A percentile compares a stretch with the other conserved stretches of the same genome.
Conservation (phyloP, 2,113 vertebrate species). For the Microtus pennsylvanicus region DNA sequence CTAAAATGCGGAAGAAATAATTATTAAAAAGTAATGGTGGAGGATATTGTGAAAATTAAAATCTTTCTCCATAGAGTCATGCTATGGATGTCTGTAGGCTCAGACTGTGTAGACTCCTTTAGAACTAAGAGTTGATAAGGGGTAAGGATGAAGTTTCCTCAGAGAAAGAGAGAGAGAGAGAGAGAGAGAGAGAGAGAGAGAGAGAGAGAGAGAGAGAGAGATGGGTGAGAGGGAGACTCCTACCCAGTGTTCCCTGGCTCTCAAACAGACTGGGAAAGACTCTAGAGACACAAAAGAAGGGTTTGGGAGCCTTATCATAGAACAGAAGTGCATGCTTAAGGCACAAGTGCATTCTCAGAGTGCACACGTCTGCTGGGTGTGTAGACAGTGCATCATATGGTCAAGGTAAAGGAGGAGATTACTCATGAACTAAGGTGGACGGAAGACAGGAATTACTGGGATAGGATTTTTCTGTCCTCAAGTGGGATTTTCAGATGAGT, state of each 20-base stretch:
- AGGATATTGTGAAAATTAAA: neutral
- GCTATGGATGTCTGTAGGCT: fast-evolving
- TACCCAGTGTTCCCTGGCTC: neutral
- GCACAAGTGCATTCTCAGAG: neutral
- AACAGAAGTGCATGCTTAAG: neutral
- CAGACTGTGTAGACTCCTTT: neutral
- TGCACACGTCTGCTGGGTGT: neutral
- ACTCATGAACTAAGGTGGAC: neutral
- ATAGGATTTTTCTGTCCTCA: neutral
- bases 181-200: neutral
- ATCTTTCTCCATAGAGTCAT: neutral
- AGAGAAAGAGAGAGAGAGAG: too few relatives aligned
- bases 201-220: too few relatives aligned
- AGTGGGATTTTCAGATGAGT: neutral
- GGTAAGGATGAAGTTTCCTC: neutral
- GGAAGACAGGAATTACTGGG: neutral
- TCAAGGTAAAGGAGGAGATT: neutral
- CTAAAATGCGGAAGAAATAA: neutral
- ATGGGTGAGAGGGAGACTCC: neutral
- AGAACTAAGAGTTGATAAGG: neutral
- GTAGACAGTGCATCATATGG: neutral
- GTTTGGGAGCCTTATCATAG: neutral
- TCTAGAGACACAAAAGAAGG: neutral
- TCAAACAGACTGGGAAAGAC: neutral
- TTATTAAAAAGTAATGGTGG: neutral